These are phyloP conservation scores for Hemistola chrysoprasaria DNA, from an alignment of 2,888 invertebrate genomes.

Conservation along the genomic window DNA sequence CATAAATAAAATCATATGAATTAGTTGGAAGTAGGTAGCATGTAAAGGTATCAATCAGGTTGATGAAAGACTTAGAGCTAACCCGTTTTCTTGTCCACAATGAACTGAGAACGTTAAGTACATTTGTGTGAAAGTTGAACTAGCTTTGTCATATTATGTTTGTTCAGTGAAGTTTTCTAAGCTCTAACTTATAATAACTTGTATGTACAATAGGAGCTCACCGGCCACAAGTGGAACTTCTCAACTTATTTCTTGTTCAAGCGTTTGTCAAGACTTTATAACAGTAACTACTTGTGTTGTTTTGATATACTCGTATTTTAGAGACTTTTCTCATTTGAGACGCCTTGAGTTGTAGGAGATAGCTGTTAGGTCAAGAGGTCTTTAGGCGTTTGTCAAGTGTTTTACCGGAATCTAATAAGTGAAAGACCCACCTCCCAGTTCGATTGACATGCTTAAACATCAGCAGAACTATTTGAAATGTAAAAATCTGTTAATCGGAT, in stretches of 20 bases:
- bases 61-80: constrained; percentile 20
- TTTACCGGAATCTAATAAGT: too few relatives aligned
- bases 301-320: constrained; percentile 4
- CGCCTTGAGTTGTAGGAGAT: background rate
- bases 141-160: constrained; percentile 32
- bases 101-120: constrained; percentile 23
- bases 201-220: constrained; percentile 23
- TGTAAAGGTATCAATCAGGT: too few relatives aligned
- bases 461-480: too few relatives aligned
- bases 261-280: constrained; percentile 9
- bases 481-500: too few relatives aligned
- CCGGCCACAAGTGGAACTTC: constrained; percentile 8
- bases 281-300: constrained; percentile 5
- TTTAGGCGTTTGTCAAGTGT: too few relatives aligned
- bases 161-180: constrained; percentile 30
- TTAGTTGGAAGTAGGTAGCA: too few relatives aligned
- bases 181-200: constrained; percentile 34
- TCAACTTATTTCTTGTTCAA: constrained; percentile 8
- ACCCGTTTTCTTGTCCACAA: constrained; percentile 29
- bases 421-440: too few relatives aligned
- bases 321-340: too few relatives aligned
- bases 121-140: constrained; percentile 27
- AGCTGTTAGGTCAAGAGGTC: too few relatives aligned
- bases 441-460: too few relatives aligned
- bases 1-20: too few relatives aligned